Evolutionary conservation across 92 coral and sea anemone species (phyloP).

Genomic region (Nematostella vectensis): DNA sequence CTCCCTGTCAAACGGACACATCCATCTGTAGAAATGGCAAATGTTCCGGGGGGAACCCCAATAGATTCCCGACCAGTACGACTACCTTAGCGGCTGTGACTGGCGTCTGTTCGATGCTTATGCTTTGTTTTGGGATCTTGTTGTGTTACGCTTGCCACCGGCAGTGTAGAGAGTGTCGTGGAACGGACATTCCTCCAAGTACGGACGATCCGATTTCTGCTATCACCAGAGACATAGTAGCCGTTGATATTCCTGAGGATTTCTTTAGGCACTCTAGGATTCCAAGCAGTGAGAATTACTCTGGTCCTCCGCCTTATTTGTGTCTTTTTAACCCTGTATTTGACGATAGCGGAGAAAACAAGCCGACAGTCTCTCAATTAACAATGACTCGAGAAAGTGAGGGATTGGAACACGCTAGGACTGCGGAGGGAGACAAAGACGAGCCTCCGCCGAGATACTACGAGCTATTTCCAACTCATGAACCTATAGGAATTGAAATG

Average conservation of each 20-base stretch:
- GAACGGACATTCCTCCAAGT: not conserved
- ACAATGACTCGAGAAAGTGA: not conserved
- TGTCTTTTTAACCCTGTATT: constrained; percentile 35
- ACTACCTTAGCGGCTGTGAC: constrained; percentile 37
- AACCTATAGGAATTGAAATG: too few species aligned
- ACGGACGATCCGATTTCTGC: not conserved
- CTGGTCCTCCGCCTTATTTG: constrained; percentile 64
- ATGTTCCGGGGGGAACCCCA: constrained; percentile 4
- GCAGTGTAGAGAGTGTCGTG: constrained; percentile 29
- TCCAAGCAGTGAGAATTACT: constrained; percentile 25
- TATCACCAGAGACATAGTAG: constrained; percentile 15
- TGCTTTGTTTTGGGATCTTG: constrained; percentile 40
- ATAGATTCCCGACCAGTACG: constrained; percentile 1
- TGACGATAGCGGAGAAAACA: constrained; percentile 2
- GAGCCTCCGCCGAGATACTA: not conserved
- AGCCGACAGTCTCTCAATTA: not conserved
- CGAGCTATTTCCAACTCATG: too few species aligned
- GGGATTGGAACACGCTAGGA: constrained; percentile 4
- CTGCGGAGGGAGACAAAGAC: not conserved
- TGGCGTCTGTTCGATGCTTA: constrained; percentile 35
- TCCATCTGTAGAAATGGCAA: constrained; percentile 14
- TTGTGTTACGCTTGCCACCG: constrained; percentile 42
- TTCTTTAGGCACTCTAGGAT: constrained; percentile 29
- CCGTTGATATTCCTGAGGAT: constrained; percentile 54
- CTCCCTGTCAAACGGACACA: constrained; percentile 15